Base-by-base conservation (phyloP, 2,113 vertebrate genomes). In the Pogonocichla stellata region DNA sequence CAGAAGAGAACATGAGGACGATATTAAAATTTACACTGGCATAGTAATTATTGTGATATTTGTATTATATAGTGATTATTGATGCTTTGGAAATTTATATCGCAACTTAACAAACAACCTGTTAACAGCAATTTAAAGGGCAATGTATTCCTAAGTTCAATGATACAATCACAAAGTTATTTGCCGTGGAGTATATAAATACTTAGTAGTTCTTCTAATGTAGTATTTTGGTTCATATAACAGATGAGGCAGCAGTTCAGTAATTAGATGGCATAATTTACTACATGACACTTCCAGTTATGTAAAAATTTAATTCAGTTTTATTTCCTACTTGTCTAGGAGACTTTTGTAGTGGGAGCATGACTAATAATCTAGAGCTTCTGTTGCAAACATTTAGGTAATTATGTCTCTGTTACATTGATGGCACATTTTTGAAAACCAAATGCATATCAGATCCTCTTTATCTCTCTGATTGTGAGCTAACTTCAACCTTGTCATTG, bases 361-460 rank as follows among this genome's bases (percentile, higher is more conserved):
- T 87, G 72, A 88, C 80, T 87, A 94, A 87, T 88, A 95, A 93
- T 93, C 70, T 80, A 53, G 75, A 65, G 77, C 42, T 85, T 89
- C 51, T 53, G 75, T 74, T 95, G 78, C 71, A 95, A 97, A 82
- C 47, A 91, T 91, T 96, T 96, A 77, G 92, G 80, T 82, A 84
- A 88, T 93, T 95, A 86, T 83, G 48, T 60, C 38, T 92, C 91
- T 80, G 66, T 85, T 94, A 80, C 80, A 89, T 65, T 93, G 67
- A 78, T 81, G 47, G 12, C 81, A 19, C 50, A 20, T 22, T 14
- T 91, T 33, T 72, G 43, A 75, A 74, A 96, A 95, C 10, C 6
- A 15, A 71, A 80, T 45, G 6, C 18, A 66, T 47, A 48, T 57
- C 77, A 75, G 34, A 71, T 14, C 8, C 54, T 86, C 57, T 86